Percentiles rank a stretch among this genome's conserved stretches.
Conservation (phyloP, 2,888 invertebrate genomes). For the Drosophila formosana region DNA sequence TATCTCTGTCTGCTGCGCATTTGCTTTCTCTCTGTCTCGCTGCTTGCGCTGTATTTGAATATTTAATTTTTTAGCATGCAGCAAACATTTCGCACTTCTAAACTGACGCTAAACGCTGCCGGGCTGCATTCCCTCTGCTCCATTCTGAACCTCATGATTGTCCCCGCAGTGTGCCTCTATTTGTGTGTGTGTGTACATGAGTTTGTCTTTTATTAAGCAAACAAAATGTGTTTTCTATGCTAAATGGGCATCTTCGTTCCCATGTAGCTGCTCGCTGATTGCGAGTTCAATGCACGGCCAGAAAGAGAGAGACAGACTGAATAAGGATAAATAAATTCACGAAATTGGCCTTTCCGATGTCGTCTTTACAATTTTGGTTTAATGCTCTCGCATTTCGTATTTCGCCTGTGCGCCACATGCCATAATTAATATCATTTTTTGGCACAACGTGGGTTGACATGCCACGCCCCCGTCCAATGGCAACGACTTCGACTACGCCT, state of each 20-base stretch:
- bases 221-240: constrained; percentile 69
- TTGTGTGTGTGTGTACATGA: constrained; percentile 11
- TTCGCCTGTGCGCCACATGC: constrained; percentile 23
- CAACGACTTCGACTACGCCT: not conserved
- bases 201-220: constrained; percentile 61
- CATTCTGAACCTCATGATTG: constrained; percentile 21
- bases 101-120: constrained; percentile 67
- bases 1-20: not conserved
- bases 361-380: constrained; percentile 43
- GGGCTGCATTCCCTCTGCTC: constrained; percentile 15
- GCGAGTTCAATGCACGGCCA: constrained; percentile 68
- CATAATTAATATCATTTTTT: constrained; percentile 70
- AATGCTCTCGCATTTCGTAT: constrained; percentile 1
- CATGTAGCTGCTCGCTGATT: constrained; percentile 47
- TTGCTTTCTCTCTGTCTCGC: not conserved
- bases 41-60: constrained; percentile 64
- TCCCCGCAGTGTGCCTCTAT: constrained; percentile 5
- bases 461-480: constrained; percentile 12
- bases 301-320: not conserved
- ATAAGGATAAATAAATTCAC: not conserved
- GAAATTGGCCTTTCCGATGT: constrained; percentile 56
- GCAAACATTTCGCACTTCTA: constrained; percentile 73
- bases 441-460: constrained; percentile 28
- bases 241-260: constrained; percentile 46
- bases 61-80: constrained; percentile 78